These are phyloP conservation scores for Oenanthe melanoleuca DNA, from an alignment of 2,113 vertebrate species.

Conservation along the genomic window DNA sequence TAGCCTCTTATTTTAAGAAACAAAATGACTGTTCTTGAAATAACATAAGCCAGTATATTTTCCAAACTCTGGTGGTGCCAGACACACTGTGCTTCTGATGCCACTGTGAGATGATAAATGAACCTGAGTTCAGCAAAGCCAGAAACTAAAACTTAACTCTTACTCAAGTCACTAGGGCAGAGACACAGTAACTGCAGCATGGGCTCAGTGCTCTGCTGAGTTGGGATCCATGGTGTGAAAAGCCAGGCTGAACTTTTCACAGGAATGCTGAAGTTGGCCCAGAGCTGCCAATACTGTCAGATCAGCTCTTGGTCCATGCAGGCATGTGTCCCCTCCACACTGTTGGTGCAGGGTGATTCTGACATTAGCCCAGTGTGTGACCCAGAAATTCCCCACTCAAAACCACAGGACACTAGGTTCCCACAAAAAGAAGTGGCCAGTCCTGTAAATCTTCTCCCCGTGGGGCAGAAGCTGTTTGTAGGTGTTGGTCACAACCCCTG, in stretches of 20 bases:
- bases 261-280: neutral
- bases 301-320: fast-evolving
- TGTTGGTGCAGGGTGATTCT: neutral
- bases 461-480: neutral
- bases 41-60: neutral
- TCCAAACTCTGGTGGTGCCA: neutral
- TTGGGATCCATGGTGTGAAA: neutral
- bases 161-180: neutral
- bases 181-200: neutral
- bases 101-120: neutral
- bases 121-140: neutral
- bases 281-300: neutral
- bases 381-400: neutral
- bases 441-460: neutral
- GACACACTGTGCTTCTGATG: neutral
- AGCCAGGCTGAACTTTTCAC: neutral
- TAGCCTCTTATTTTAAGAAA: neutral
- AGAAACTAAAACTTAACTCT: neutral
- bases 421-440: neutral
- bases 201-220: neutral
- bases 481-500: neutral
- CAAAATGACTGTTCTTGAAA: neutral
- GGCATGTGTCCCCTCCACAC: fast-evolving
- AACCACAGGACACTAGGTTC: neutral
- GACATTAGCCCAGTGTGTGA: neutral